These are phyloP conservation scores for Elanus axillaris DNA, from an alignment of 2,113 vertebrate species.

Conservation along the genomic window DNA sequence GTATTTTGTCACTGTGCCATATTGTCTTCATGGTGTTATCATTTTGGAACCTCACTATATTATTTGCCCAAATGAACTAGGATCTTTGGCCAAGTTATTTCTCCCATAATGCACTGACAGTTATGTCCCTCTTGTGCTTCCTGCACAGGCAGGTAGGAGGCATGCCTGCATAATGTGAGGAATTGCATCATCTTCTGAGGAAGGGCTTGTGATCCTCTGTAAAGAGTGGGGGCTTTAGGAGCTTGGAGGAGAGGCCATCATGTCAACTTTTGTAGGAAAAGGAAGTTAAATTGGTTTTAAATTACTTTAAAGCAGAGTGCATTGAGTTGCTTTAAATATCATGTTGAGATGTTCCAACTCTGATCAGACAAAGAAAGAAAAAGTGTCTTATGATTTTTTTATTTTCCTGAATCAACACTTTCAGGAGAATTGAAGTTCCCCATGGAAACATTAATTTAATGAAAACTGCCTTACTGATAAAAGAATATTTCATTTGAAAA, in stretches of 20 bases:
- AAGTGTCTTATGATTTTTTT: background rate
- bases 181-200: background rate
- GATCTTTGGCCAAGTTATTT: background rate
- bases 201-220: background rate
- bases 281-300: background rate
- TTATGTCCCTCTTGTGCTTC: background rate
- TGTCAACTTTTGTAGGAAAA: background rate
- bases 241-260: background rate
- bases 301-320: background rate
- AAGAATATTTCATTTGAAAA: background rate
- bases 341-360: background rate
- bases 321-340: background rate
- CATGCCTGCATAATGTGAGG: background rate
- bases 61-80: background rate
- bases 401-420: no score
- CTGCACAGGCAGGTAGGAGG: background rate
- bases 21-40: background rate
- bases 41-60: background rate
- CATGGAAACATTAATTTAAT: background rate
- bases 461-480: background rate
- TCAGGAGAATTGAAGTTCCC: background rate
- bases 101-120: background rate
- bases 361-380: background rate
- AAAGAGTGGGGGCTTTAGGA: background rate
- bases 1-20: background rate